Evolutionary conservation across 2,797 vertebrate species (phyloP).

Genomic region (Phoebastria nigripes): DNA sequence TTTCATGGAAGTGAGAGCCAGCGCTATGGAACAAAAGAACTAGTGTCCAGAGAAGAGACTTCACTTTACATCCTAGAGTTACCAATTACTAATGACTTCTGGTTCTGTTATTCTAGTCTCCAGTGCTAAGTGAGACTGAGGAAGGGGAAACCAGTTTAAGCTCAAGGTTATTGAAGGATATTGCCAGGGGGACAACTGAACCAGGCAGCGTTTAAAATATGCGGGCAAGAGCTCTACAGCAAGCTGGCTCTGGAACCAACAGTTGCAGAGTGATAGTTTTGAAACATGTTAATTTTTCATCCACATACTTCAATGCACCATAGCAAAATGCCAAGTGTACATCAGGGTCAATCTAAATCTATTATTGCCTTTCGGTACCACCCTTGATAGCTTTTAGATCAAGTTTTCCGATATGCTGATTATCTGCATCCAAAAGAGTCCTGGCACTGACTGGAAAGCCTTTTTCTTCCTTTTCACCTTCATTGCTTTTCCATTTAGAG

Average conservation of each 20-base stretch:
- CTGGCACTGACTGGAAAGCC: background rate
- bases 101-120: background rate
- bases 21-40: background rate
- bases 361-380: background rate
- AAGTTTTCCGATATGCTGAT: background rate
- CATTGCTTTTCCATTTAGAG: background rate
- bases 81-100: background rate
- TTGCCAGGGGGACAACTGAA: background rate
- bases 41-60: background rate
- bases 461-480: background rate
- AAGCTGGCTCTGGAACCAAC: background rate
- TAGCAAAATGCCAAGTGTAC: background rate
- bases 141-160: background rate
- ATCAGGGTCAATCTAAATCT: background rate
- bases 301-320: background rate
- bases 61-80: background rate
- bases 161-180: background rate
- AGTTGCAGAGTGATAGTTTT: background rate
- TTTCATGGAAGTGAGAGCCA: background rate
- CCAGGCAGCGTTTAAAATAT: background rate
- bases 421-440: background rate
- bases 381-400: constrained; percentile 5
- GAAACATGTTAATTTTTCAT: background rate
- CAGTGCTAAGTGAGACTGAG: background rate
- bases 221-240: background rate